Base-by-base conservation (phyloP, 2,888 invertebrate species). In the Parochlus steinenii region DNA sequence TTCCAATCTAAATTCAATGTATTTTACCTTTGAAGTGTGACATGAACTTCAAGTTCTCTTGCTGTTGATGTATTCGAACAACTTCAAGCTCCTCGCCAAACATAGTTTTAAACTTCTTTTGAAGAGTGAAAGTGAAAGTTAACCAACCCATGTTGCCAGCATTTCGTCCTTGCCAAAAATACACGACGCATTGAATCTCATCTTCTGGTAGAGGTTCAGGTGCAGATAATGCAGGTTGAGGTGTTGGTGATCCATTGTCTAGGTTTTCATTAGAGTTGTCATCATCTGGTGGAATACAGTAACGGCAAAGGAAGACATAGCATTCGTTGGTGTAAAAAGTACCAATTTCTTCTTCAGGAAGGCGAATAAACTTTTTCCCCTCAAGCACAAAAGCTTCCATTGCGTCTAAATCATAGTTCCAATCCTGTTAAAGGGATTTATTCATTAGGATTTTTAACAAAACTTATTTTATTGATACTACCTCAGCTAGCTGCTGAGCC, bases 101-200 rank as follows among this genome's bases (percentile, higher is more conserved):
- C 46, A 87, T 63, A 1, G 76, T 66, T 53, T 87, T 85, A 55
- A 92, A 90, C 55, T 85, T 89, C 56, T 87, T 89, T 55, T 85
- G 83, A 45, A 87, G 64, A 44, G 89, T 92, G 62, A 98, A 98
- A 0, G 97, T 97, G 61, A 99, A 98, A 1, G 92, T 97, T 1
- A 98, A 67, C 95, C 97, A 99, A 39, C 97, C 98, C 95, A 98
- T 98, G 61, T 98, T 97, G 41, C 83, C 79, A 3, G 97, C 97
- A 51, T 90, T 83, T 33, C 85, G 67, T 1, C 97, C 97, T 62
- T 99, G 98, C 98, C 98, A 98, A 65, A 99, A 99, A 62, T 98
- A 98, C n/a, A 97, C 95, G 31, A 93, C 86, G 63, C 92, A 93
- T 51, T 87, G 85, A 49, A 78, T 82, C 35, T 59, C 59, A 37